Base-by-base conservation (phyloP, 2,797 vertebrate genomes). In the Myripristis murdjan region DNA sequence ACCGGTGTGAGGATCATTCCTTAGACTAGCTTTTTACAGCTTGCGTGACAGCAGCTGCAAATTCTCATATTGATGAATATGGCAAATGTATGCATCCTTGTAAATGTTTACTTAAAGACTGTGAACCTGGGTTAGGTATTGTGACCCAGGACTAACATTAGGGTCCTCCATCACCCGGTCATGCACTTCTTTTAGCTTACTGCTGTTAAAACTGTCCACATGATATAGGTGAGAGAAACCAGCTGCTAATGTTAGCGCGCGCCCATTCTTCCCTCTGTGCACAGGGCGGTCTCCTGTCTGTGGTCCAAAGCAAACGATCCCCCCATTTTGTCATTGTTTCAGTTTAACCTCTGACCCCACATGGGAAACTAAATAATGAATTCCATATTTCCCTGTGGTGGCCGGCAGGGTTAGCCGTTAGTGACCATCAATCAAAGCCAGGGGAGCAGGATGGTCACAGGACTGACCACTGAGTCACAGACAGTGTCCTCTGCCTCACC, bases 351-450 rank as follows among this genome's bases (percentile, higher is more conserved):
- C 79, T 95, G 93, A 95, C 94, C 93, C 85, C 77, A 67, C 64
- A 89, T 85, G 92, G 89, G 87, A 90, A 90, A 87, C 93, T 94
- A 94, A 95, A 95, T 95, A 96, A 97, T 93, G 92, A 94, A 95
- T 96, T 95, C 94, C 94, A 95, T 96, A 96, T 96, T 96, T 96
- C 93, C 89, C 78, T 68, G 70, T 86, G 85, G 88, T 85, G 88
- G 86, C 83, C 31, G 23, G 82, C 63, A 62, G 79, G 88, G 90
- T 85, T 82, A 85, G 90, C 82, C 77, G 78, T 91, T 90, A 78
- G 84, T 79, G 84, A 84, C 90, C 91, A 95, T 96, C 94, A 95
- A 96, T 97, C 95, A 96, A 89, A 90, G 83, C 62, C 77, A 77
- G 79, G 73, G 68, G 66, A 75, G 79, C 85, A 89, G 86, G 71